Conservation (phyloP, 2,797 vertebrate genomes). For the Pipistrellus pipistrellus region DNA sequence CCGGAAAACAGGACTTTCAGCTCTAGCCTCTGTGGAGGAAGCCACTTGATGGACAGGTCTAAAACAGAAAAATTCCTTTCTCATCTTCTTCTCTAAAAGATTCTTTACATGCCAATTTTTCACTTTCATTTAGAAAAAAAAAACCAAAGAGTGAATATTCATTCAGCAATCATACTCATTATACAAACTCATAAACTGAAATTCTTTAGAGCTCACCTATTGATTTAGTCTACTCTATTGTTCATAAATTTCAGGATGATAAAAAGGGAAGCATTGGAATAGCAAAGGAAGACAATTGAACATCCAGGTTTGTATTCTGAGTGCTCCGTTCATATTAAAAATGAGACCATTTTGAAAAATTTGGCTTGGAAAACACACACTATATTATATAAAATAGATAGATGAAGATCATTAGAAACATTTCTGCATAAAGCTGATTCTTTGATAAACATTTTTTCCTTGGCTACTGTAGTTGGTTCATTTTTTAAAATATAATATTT, state of each 20-base stretch:
- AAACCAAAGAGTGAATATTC: slow-evolving; percentile 56
- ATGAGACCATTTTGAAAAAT: neutral
- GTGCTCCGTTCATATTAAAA: slow-evolving; percentile 9
- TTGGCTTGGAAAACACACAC: neutral
- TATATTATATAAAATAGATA: neutral
- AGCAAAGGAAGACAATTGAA: slow-evolving; percentile 17
- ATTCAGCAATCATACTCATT: slow-evolving; percentile 64
- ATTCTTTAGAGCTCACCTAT: slow-evolving; percentile 22
- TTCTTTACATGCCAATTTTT: slow-evolving; percentile 35
- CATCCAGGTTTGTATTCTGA: neutral
- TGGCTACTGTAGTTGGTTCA: neutral
- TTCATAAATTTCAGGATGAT: slow-evolving; percentile 60
- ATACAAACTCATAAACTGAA: slow-evolving; percentile 55
- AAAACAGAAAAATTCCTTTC: slow-evolving; percentile 70
- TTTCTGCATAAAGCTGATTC: neutral
- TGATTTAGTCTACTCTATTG: neutral
- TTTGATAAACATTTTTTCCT: neutral
- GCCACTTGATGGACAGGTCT: slow-evolving; percentile 32
- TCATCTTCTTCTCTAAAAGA: slow-evolving; percentile 15
- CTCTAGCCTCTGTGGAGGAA: neutral
- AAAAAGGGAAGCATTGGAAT: neutral
- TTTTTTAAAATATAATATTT: neutral
- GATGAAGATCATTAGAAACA: neutral
- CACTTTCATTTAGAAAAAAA: slow-evolving; percentile 58
- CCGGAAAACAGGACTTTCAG: slow-evolving; percentile 42